Percentiles rank a stretch among this genome's conserved stretches.
These are phyloP conservation scores for Platysternon megacephalum DNA, from an alignment of 2,113 vertebrate species.

Conservation along the genomic window DNA sequence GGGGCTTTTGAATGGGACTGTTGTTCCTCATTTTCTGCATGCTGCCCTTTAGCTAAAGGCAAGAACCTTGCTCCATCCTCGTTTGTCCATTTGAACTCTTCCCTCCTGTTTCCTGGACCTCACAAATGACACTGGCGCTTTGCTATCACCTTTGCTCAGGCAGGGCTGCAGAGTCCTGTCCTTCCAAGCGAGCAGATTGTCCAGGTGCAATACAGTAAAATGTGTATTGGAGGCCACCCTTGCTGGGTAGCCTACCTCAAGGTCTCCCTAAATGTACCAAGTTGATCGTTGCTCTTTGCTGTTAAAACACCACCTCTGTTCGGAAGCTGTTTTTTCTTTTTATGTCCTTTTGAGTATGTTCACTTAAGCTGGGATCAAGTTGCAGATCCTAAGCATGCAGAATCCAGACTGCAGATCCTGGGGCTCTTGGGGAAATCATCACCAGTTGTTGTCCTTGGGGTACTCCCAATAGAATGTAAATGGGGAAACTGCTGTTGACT, in stretches of 20 bases:
- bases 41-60: neutral
- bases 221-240: neutral
- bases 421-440: neutral
- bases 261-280: neutral
- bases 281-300: neutral
- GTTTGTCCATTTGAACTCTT: no score
- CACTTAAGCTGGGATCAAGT: neutral
- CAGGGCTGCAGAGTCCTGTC: neutral
- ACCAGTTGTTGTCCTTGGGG: neutral
- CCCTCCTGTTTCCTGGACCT: neutral
- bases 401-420: neutral
- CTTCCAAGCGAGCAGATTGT: neutral
- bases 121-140: neutral
- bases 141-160: neutral
- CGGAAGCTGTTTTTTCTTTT: neutral
- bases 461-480: neutral
- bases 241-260: neutral
- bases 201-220: neutral
- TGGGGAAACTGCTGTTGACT: neutral
- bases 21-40: neutral
- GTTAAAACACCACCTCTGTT: neutral
- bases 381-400: neutral
- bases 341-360: neutral
- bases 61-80: neutral
- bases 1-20: neutral